A percentile compares a stretch with the other conserved stretches of the same genome.
phyloP scores from a whole-genome alignment of 2,888 invertebrate genomes.

The Rosalia funebris region DNA sequence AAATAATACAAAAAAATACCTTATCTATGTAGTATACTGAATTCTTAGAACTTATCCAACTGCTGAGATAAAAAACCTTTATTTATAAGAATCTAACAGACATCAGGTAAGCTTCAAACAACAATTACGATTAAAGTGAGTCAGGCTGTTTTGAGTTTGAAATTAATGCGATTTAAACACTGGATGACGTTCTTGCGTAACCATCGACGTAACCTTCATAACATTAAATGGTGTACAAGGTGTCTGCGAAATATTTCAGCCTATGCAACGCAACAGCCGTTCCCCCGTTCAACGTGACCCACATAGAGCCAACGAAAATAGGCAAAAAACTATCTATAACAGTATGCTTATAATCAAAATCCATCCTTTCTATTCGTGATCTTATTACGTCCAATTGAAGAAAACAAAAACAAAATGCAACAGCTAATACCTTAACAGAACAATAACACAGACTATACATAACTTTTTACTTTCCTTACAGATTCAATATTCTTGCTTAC shows the following conservation, averaged over 20 bases:
- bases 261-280: neutral
- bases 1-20: slow-evolving; percentile 4
- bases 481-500: no score
- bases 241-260: neutral
- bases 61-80: neutral
- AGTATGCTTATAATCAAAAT: no score
- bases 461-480: no score
- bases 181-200: neutral
- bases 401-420: no score
- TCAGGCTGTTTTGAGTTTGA: neutral
- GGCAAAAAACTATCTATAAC: neutral
- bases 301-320: neutral
- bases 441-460: no score
- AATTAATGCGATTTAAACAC: no score
- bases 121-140: neutral
- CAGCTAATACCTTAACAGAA: no score
- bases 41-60: neutral
- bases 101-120: neutral
- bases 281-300: neutral
- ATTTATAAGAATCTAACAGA: no score
- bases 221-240: neutral
- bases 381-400: no score
- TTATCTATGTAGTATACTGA: neutral
- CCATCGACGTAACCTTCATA: neutral
- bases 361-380: no score